Base-by-base conservation (phyloP, 2,113 vertebrate genomes). In the Hirundichthys speculiger region DNA sequence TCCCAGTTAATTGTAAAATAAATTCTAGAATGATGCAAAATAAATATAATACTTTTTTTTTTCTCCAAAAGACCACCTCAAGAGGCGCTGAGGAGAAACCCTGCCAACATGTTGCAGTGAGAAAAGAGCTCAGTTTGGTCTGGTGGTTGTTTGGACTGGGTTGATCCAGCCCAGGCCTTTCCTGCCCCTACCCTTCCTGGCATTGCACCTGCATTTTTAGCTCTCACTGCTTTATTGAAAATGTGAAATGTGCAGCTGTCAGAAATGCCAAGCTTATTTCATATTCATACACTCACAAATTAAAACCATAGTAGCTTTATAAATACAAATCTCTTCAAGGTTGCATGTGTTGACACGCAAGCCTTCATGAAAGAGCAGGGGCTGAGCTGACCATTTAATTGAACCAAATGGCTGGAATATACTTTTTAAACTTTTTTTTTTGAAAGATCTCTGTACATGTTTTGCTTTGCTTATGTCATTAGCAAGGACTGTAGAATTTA, bases 41-140 rank as follows among this genome's bases (percentile, higher is more conserved):
- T 64, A 64, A 68, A 58, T 63, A 12, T 13, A 40, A 65, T 19
- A 58, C n/a, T n/a, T n/a, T n/a, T n/a, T n/a, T n/a, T n/a, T n/a
- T n/a, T n/a, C n/a, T n/a, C n/a, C n/a, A n/a, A n/a, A n/a, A 51
- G 78, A 80, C 88, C 86, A 83, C 82, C 82, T 65, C 34, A 54
- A 34, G 72, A 83, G 71, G 49, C 30, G 2, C 60, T 0, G 38
- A 55, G 60, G 57, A n/a, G 38, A 4, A 72, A 65, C 50, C 8
- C 53, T 56, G 72, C 39, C 59, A 77, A 47, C 74, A 54, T 79
- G 73, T 77, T 46, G 56, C 62, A 54, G 40, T 20, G 16, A 57
- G 72, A 59, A 54, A 59, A 51, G n/a, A 22, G 64, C 52, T 19
- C 76, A 27, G 48, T 65, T 67, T 71, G 68, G 75, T 70, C 83